These are phyloP conservation scores for Zelostemma sp. DNA, from an alignment of 1,140 invertebrate species.

Conservation along the genomic window DNA sequence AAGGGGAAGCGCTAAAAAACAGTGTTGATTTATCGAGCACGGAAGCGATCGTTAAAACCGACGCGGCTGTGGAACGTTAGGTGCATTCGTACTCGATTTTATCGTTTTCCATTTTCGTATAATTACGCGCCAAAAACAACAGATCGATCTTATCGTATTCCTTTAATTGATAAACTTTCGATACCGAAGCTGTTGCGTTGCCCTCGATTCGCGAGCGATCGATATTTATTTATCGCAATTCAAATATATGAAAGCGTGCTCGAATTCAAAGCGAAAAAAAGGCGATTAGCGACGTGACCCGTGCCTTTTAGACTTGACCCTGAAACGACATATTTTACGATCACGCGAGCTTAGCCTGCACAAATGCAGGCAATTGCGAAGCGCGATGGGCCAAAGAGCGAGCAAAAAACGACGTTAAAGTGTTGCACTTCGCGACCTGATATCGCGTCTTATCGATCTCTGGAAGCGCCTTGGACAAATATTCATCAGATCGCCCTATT, in stretches of 20 bases:
- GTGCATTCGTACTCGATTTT: slow-evolving; percentile 10
- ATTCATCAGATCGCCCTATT: slow-evolving; percentile 22
- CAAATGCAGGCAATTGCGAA: slow-evolving; percentile 15
- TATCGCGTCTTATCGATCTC: slow-evolving; percentile 23
- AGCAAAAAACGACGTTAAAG: slow-evolving; percentile 13
- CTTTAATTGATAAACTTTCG: not conserved
- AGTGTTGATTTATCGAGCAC: slow-evolving; percentile 17
- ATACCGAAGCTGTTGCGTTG: not conserved
- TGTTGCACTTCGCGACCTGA: too few relatives aligned
- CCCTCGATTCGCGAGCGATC: too few relatives aligned
- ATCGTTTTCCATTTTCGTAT: slow-evolving; percentile 20
- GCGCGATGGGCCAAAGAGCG: slow-evolving; percentile 11
- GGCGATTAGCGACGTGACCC: too few relatives aligned
- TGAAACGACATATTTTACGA: slow-evolving; percentile 30
- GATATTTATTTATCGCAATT: too few relatives aligned
- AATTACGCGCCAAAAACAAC: slow-evolving; percentile 11
- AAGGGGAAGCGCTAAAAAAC: slow-evolving; percentile 7
- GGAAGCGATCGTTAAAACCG: slow-evolving; percentile 6
- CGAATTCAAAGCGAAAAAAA: too few relatives aligned
- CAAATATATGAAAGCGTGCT: too few relatives aligned
- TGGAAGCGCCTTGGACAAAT: slow-evolving; percentile 12
- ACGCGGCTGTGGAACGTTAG: not conserved
- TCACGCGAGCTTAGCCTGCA: slow-evolving; percentile 26
- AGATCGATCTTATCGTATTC: not conserved
- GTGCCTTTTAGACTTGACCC: slow-evolving; percentile 25